Conservation (phyloP, 2,888 invertebrate species). For the Epistrophella euchroma region DNA sequence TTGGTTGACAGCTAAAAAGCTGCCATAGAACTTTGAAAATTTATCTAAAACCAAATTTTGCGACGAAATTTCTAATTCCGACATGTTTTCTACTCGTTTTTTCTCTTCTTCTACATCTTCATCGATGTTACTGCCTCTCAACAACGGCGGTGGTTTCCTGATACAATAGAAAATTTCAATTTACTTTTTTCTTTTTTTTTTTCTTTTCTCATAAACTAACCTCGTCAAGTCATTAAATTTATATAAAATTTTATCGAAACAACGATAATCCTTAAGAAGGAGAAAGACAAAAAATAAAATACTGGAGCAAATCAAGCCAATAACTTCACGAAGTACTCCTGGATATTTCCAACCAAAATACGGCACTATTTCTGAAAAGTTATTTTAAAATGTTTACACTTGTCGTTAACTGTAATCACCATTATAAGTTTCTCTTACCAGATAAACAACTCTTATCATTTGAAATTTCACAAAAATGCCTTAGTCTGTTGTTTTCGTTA, state of each 20-base stretch:
- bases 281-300: neutral
- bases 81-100: slow-evolving; percentile 83
- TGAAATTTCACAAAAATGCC: neutral
- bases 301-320: neutral
- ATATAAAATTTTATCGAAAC: slow-evolving; percentile 10
- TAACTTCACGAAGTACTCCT: slow-evolving; percentile 26
- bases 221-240: slow-evolving; percentile 15
- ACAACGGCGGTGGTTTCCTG: slow-evolving; percentile 17
- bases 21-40: slow-evolving; percentile 90
- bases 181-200: neutral
- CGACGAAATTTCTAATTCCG: slow-evolving; percentile 80
- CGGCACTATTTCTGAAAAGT: neutral
- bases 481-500: neutral
- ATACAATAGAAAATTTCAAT: neutral
- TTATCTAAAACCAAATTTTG: slow-evolving; percentile 87
- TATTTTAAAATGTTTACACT: neutral
- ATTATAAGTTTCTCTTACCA: neutral
- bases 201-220: neutral
- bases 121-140: slow-evolving; percentile 82
- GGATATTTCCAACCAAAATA: slow-evolving; percentile 32
- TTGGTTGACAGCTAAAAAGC: slow-evolving; percentile 91
- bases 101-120: slow-evolving; percentile 86
- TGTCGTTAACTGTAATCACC: neutral
- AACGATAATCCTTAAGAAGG: slow-evolving; percentile 24
- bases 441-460: neutral